Conservation (phyloP, 2,888 invertebrate genomes). For the Drosophila mimica region DNA sequence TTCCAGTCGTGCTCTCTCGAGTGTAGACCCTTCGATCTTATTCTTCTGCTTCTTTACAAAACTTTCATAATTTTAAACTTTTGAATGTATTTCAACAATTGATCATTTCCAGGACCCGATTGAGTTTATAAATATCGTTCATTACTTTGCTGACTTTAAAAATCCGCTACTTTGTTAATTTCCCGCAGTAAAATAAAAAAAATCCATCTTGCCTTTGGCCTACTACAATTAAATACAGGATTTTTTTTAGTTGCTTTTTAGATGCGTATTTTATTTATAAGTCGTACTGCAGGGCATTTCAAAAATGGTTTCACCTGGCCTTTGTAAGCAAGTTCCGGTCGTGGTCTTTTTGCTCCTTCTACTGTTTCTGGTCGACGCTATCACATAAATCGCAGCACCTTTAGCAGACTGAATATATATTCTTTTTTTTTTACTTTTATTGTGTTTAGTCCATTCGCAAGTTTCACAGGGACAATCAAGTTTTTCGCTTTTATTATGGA, state of each 20-base stretch:
- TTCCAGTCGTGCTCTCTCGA: background rate
- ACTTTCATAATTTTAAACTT: background rate
- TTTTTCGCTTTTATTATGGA: conserved; percentile 70
- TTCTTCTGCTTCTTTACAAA: background rate
- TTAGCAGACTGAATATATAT: conserved; percentile 23
- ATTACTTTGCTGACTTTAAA: background rate
- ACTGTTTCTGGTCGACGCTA: conserved; percentile 29
- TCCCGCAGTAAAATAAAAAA: background rate
- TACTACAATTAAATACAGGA: background rate
- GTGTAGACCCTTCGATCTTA: too few relatives aligned
- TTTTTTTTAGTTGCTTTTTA: background rate
- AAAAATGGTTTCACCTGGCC: conserved; percentile 25
- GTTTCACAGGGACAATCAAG: conserved; percentile 69
- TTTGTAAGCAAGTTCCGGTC: conserved; percentile 18
- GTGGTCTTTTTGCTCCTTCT: conserved; percentile 4
- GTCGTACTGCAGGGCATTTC: conserved; percentile 20
- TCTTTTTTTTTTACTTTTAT: conserved; percentile 10
- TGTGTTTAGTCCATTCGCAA: conserved; percentile 42
- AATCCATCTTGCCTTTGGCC: background rate
- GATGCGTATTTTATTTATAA: background rate
- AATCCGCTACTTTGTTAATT: background rate
- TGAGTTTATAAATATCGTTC: background rate
- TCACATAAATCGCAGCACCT: conserved; percentile 58
- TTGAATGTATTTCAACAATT: background rate
- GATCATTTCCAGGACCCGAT: background rate